phyloP scores from a whole-genome alignment of 2,888 invertebrate species.

The Sycophila texana region DNA sequence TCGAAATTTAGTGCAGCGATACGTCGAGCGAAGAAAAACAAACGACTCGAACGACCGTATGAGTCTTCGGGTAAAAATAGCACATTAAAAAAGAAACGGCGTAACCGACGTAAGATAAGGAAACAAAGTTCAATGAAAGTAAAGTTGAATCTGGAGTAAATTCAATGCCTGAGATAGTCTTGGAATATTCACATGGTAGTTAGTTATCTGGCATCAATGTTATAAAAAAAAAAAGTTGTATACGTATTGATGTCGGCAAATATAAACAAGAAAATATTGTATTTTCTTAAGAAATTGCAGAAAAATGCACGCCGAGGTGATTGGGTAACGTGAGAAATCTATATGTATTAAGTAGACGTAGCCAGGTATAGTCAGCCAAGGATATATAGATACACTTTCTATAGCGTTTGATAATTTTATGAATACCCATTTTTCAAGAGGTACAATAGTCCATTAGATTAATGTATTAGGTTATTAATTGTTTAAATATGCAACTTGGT shows the following conservation, averaged over 20 bases:
- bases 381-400: constrained; percentile 11
- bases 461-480: too few species aligned
- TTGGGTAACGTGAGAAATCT: not conserved
- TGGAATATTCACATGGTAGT: not conserved
- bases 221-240: too few species aligned
- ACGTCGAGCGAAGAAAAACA: too few species aligned
- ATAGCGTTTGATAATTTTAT: not conserved
- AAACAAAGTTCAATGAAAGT: constrained; percentile 18
- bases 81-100: constrained; percentile 25
- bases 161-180: not conserved
- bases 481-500: too few species aligned
- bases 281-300: too few species aligned
- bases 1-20: too few species aligned
- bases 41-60: not conserved
- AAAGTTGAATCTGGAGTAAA: constrained; percentile 19
- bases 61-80: constrained; percentile 42
- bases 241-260: too few species aligned
- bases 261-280: too few species aligned
- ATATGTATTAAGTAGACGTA: constrained; percentile 28
- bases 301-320: not conserved
- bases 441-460: too few species aligned
- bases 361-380: constrained; percentile 43
- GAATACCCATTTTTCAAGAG: too few species aligned
- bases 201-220: not conserved
- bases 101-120: constrained; percentile 6